phyloP scores from a whole-genome alignment of 2,888 invertebrate genomes.

The Yponomeuta malinellus region DNA sequence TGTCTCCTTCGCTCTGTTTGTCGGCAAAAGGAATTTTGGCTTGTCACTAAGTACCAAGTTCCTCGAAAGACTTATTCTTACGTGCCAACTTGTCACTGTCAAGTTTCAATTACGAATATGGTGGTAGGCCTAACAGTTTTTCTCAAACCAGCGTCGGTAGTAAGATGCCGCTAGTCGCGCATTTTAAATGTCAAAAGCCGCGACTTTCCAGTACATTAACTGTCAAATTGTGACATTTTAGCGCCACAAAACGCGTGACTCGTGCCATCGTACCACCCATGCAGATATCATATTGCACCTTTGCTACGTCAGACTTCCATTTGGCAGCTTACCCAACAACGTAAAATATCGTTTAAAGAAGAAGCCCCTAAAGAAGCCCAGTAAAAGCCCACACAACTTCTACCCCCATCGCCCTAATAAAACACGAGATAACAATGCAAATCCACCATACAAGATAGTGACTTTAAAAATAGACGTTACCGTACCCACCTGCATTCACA shows the following conservation, averaged over 20 bases:
- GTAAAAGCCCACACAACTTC: not conserved
- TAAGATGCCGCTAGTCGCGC: too few species aligned
- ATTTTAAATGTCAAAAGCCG: too few species aligned
- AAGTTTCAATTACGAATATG: too few species aligned
- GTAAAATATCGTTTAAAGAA: not conserved
- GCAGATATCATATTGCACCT: not conserved
- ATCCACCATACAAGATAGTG: conserved; percentile 22
- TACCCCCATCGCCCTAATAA: not conserved
- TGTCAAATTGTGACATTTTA: too few species aligned
- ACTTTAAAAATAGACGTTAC: conserved; percentile 57
- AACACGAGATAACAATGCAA: conserved; percentile 8
- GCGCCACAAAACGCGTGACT: too few species aligned
- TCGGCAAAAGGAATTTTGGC: not conserved
- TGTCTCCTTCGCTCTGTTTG: not conserved
- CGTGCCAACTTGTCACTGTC: too few species aligned
- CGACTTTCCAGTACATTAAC: too few species aligned
- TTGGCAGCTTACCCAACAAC: not conserved
- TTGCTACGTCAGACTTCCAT: too few species aligned
- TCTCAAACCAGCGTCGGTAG: not conserved
- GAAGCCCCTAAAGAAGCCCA: not conserved
- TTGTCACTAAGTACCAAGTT: not conserved
- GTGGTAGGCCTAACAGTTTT: not conserved
- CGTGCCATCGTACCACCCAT: too few species aligned
- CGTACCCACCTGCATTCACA: conserved; percentile 62
- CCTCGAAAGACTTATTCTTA: not conserved